Base-by-base conservation (phyloP, 2,797 vertebrate species). In the Melanotaenia trifasciata region DNA sequence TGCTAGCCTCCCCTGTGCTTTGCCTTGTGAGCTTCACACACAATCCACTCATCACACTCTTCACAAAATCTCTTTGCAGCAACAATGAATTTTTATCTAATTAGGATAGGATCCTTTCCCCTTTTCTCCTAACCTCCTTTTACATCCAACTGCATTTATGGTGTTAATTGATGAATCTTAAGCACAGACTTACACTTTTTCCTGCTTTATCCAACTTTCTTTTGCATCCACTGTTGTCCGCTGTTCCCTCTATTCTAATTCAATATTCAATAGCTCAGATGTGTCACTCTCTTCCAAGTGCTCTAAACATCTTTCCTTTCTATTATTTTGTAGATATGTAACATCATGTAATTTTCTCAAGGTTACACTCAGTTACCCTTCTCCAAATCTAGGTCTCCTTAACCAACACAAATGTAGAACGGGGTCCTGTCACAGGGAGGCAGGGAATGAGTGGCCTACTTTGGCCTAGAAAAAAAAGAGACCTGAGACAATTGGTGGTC, bases 401-500 rank as follows among this genome's bases (percentile, higher is more conserved):
- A 81, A 33, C 30, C 20, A 74, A 79, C 66, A 81, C 76, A 80
- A 79, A 79, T 79, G 74, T 70, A 89, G 76, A 87, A 67, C 11
- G 53, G 68, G 53, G 70, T 54, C 60, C 81, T 64, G 62, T 26
- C 70, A 62, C 45, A 61, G 74, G 71, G 65, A 67, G 53, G 75
- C 60, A 5, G 54, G 62, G 64, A 80, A 83, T 65, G 61, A 83
- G 67, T 80, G 79, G 35, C 82, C 71, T 72, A 84, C 73, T 91
- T 90, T 81, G 81, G 79, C 78, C 81, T 4, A 18, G 18, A 38
- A 32, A 72, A 74, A 74, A 87, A 78, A 86, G 84, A 68, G 81
- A 90, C 88, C 86, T 92, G 87, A 28, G 75, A 89, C 79, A 85
- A 77, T 84, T 82, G 81, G 76, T 78, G 83, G 77, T 82, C 81